phyloP scores from a whole-genome alignment of 2,888 invertebrate genomes.

The Tridacna crocea region DNA sequence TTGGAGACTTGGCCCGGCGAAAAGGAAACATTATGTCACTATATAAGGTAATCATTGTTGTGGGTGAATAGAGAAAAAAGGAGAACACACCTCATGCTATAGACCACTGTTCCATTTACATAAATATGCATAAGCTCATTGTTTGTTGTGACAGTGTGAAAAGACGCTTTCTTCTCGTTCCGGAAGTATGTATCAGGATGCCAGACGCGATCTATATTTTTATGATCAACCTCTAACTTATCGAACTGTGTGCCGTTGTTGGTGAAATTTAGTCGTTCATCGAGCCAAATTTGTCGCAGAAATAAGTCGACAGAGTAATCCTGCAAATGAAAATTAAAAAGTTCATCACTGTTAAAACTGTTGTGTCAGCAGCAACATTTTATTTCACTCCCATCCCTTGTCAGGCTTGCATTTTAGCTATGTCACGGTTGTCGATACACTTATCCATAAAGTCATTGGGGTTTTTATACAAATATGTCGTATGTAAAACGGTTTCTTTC shows the following conservation, averaged over 20 bases:
- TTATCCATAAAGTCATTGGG: too few relatives aligned
- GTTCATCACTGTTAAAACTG: too few relatives aligned
- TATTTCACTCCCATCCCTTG: too few relatives aligned
- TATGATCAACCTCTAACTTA: conserved; percentile 37
- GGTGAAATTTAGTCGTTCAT: conserved; percentile 32
- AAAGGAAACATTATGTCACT: too few relatives aligned
- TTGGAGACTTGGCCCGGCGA: too few relatives aligned
- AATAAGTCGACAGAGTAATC: conserved; percentile 35
- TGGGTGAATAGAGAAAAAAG: too few relatives aligned
- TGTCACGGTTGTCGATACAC: too few relatives aligned
- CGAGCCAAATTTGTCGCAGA: conserved; percentile 29
- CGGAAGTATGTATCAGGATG: conserved; percentile 36
- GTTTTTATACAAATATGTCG: too few relatives aligned
- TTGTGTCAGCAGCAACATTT: too few relatives aligned
- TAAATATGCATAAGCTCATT: conserved; percentile 38
- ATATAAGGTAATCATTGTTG: too few relatives aligned
- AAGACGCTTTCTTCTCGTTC: conserved; percentile 31
- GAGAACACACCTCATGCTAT: conserved; percentile 33
- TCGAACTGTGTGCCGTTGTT: conserved; percentile 5
- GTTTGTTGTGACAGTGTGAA: conserved; percentile 33
- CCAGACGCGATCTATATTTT: conserved; percentile 36
- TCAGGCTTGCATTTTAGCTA: too few relatives aligned
- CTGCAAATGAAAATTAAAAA: not conserved
- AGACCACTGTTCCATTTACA: conserved; percentile 30
- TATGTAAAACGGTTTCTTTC: too few relatives aligned